Conservation (phyloP, 2,797 vertebrate genomes). For the Macropodus opercularis region DNA sequence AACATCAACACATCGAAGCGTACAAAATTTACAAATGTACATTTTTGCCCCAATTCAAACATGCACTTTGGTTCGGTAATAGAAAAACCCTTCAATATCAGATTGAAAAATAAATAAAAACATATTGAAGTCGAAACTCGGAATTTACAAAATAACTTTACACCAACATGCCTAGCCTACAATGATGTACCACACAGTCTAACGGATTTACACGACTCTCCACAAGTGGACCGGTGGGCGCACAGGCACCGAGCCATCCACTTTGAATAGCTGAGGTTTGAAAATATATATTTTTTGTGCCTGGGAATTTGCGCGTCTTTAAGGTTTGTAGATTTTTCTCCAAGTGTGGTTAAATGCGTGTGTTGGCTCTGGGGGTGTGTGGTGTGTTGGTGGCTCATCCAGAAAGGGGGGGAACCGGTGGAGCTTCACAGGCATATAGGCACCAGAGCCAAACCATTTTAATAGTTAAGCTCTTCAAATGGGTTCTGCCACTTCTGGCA, state of each 20-base stretch:
- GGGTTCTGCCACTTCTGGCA: constrained; percentile 27
- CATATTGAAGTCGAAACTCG: constrained; percentile 68
- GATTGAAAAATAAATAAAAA: constrained; percentile 84
- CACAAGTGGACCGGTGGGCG: constrained; percentile 64
- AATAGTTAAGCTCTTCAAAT: constrained; percentile 37
- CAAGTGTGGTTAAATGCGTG: constrained; percentile 47
- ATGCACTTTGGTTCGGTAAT: constrained; percentile 86
- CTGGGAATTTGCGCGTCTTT: constrained; percentile 58
- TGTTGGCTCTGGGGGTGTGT: constrained; percentile 56
- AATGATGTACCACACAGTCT: constrained; percentile 58
- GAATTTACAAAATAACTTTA: constrained; percentile 80
- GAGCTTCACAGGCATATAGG: constrained; percentile 54
- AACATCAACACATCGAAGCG: constrained; percentile 80
- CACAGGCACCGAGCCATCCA: constrained; percentile 59
- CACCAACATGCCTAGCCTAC: constrained; percentile 75
- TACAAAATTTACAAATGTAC: constrained; percentile 84
- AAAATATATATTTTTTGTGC: constrained; percentile 68
- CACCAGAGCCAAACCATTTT: constrained; percentile 59
- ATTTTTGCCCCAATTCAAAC: constrained; percentile 74
- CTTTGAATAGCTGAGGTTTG: constrained; percentile 58
- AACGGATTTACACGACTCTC: constrained; percentile 67
- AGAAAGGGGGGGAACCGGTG: constrained; percentile 38
- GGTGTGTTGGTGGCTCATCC: constrained; percentile 58
- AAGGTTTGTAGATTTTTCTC: constrained; percentile 49
- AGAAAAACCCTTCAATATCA: constrained; percentile 76